Evolutionary conservation across 2,888 invertebrate species (phyloP).

Genomic region (Hirtodrosophila duncani): DNA sequence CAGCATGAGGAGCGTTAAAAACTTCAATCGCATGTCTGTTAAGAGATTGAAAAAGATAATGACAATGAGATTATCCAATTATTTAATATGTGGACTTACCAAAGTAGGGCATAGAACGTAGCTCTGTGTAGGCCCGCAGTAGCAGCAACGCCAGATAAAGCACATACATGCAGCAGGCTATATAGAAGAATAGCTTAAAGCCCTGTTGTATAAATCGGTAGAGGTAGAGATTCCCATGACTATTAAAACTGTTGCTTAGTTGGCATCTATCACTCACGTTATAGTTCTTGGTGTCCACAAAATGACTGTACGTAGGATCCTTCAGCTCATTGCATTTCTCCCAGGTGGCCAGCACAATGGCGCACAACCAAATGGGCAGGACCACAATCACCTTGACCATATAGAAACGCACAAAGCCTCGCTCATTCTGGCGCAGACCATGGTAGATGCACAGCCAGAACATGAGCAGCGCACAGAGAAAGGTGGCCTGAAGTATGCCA

Average conservation of each 20-base stretch:
- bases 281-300: conserved; percentile 89
- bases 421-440: conserved; percentile 94
- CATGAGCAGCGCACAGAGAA: conserved; percentile 90
- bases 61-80: background rate
- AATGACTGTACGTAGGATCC: conserved; percentile 96
- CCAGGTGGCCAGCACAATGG: conserved; percentile 92
- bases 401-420: conserved; percentile 91
- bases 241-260: background rate
- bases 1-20: conserved; percentile 90
- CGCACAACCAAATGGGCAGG: conserved; percentile 90
- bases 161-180: conserved; percentile 89
- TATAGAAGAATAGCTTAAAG: conserved; percentile 93
- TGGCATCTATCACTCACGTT: conserved; percentile 81
- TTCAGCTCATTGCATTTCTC: conserved; percentile 91
- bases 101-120: conserved; percentile 98
- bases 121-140: conserved; percentile 93
- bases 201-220: conserved; percentile 81
- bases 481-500: conserved; percentile 92
- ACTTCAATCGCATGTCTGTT: conserved; percentile 92
- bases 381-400: conserved; percentile 93
- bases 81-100: conserved; percentile 83
- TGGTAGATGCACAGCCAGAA: conserved; percentile 98
- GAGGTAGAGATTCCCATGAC: too few species aligned
- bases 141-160: conserved; percentile 90
- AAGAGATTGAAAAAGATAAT: background rate